These are phyloP conservation scores for Rotaria sp. DNA, from an alignment of 2,888 invertebrate genomes.

Conservation along the genomic window DNA sequence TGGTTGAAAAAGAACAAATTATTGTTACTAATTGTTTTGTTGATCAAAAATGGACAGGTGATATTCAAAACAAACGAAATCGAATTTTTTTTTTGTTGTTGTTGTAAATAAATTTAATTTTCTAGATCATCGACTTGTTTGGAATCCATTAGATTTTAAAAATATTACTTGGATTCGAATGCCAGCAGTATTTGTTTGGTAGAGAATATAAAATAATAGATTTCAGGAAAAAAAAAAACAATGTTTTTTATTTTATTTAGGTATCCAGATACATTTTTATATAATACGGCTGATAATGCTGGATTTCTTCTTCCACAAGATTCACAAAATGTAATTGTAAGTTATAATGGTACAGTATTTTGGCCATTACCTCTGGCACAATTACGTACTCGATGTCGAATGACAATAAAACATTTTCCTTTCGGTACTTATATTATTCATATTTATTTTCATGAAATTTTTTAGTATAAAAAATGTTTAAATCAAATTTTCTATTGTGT, in stretches of 20 bases:
- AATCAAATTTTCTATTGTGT: neutral
- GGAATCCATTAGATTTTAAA: slow-evolving; percentile 35
- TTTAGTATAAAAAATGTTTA: neutral
- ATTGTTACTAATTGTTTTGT: slow-evolving; percentile 40
- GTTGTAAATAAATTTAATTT: neutral
- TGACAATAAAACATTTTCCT: slow-evolving; percentile 31
- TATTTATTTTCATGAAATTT: neutral
- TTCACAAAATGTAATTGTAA: neutral
- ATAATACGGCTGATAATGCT: slow-evolving; percentile 40
- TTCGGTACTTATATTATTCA: neutral
- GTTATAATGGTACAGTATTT: slow-evolving; percentile 31
- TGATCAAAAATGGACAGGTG: slow-evolving; percentile 40
- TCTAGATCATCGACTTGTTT: neutral
- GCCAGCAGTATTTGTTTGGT: slow-evolving; percentile 17
- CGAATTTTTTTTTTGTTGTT: too few species aligned
- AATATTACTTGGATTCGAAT: slow-evolving; percentile 35
- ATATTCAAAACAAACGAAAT: too few species aligned
- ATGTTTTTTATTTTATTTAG: neutral
- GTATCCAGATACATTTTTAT: slow-evolving; percentile 39
- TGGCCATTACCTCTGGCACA: slow-evolving; percentile 40
- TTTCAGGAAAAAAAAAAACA: neutral
- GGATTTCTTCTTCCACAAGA: slow-evolving; percentile 38
- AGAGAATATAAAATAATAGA: neutral
- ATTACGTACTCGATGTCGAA: slow-evolving; percentile 38
- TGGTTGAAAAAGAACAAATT: slow-evolving; percentile 41